Percentiles rank a stretch among this genome's conserved stretches.
These are phyloP conservation scores for Ameiurus melas DNA, from an alignment of 2,113 vertebrate genomes.

Conservation along the genomic window DNA sequence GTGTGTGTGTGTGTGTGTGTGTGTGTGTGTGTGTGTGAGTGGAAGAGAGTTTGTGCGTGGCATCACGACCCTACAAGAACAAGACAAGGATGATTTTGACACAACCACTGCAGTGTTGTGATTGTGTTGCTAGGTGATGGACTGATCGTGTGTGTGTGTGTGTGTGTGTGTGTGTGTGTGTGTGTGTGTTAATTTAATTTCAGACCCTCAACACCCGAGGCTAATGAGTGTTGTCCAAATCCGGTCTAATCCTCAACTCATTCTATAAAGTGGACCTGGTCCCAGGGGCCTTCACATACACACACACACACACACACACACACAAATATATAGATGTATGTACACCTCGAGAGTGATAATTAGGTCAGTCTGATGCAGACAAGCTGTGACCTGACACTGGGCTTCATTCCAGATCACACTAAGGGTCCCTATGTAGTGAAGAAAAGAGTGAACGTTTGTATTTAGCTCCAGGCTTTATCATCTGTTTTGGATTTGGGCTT, in stretches of 20 bases:
- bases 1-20: conserved; percentile 36
- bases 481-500: not conserved
- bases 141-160: conserved; percentile 34
- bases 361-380: conserved; percentile 18
- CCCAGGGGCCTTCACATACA: conserved; percentile 24
- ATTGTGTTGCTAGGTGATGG: conserved; percentile 21
- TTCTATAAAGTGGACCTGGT: conserved; percentile 39
- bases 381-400: conserved; percentile 3
- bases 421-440: not conserved
- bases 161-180: conserved; percentile 49
- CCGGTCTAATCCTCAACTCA: conserved; percentile 66
- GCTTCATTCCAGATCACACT: not conserved
- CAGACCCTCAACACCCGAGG: conserved; percentile 59
- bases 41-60: conserved; percentile 14
- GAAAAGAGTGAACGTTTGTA: not conserved
- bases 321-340: conserved; percentile 24
- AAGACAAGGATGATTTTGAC: not conserved
- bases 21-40: conserved; percentile 34
- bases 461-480: not conserved
- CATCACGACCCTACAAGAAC: conserved; percentile 11
- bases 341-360: not conserved
- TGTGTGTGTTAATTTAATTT: conserved; percentile 75
- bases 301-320: conserved; percentile 3
- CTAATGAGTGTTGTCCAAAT: conserved; percentile 75
- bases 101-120: conserved; percentile 25